Base-by-base conservation (phyloP, 1,140 invertebrate genomes). In the Drosophila baimaii region DNA sequence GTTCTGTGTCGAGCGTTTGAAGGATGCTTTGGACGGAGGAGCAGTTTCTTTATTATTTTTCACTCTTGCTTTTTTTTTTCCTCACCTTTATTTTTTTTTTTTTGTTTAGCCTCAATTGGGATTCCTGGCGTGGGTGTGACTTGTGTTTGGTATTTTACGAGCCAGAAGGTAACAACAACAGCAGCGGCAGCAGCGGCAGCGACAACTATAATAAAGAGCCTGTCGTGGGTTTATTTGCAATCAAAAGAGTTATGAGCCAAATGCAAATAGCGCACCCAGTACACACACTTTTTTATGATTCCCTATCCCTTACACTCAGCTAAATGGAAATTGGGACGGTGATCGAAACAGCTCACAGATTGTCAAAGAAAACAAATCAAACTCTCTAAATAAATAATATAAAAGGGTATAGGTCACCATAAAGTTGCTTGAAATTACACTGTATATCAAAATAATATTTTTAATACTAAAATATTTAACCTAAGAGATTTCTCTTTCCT, bases 241-340 rank as follows among this genome's bases (percentile, higher is more conserved):
- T 88, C 83, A 83, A 88, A 88, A 88, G 84, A 88, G 83, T 88
- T 88, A 88, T 88, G 83, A 88, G 83, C 71, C 83, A 89, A 88
- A 88, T 88, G 84, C 83, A 88, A 88, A 88, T 83, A 82, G 83
- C 83, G 55, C 66, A 68, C 58, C 65, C 52, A 70, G 52, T 61
- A 86, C 62, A 56, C 49, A 76, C 68, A 77, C 79, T 76, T 73
- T 82, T 86, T 86, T 82, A 86, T 76, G 74, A 70, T 81, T 44
- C 81, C 66, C 65, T 10, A n/a, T 65, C 35, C 65, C 62, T 69
- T 69, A 66, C 65, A 69, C 65, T 52, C 17, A 54, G 17, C 31
- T 29, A 66, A 69, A 54, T n/a, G 10, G 3, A 66, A 66, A 27
- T 33, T 54, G 31, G 31, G 31, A 19, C 51, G 23, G 4, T 10